Evolutionary conservation across 1,140 invertebrate species (phyloP), one percentile per base, ranked within the genome.

Genomic region (Neelides sp.): DNA sequence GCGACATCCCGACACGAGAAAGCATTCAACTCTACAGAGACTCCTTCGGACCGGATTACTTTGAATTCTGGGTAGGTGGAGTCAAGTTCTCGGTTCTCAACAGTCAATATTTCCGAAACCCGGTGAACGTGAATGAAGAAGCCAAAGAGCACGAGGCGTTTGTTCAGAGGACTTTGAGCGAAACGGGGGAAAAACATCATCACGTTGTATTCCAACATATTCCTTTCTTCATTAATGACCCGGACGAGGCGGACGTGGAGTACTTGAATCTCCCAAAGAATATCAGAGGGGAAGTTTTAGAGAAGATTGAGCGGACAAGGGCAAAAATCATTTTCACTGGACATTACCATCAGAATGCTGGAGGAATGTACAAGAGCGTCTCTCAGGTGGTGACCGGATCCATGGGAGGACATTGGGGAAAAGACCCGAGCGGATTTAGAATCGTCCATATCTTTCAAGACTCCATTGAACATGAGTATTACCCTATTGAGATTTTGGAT

Each of bases 11-110:
- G 10, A 74, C 71, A 8, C 35, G 44, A 3, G 43, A 66, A 36
- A 63, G 64, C 10, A 59, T 77, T 28, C 19, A 35, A 12, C 30
- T 55, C 23, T 76, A 73, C 51, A 59, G 60, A n/a, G 49, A 65
- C 1, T 50, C 63, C 35, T 77, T 72, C 63, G 75, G 75, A n/a
- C 70, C 74, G 55, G 75, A 77, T 62, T 76, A 67, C 55, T 77
- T 74, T 58, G 67, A 65, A 2, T 77, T 77, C 57, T 73, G 68
- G 68, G 67, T 65, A 34, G 66, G 67, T 4, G 75, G 75, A 15
- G 68, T 75, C 13, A 67, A 70, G 42, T 75, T 73, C 59, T 63
- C 74, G 19, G 71, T 70, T 7, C 45, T 77, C 3, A 77, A 77
- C 59, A 70, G 71, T 0, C 75, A 77, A 52, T 75, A 66, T 55